Conservation (phyloP, 2,113 vertebrate species). For the Psammodynastes pulverulentus region DNA sequence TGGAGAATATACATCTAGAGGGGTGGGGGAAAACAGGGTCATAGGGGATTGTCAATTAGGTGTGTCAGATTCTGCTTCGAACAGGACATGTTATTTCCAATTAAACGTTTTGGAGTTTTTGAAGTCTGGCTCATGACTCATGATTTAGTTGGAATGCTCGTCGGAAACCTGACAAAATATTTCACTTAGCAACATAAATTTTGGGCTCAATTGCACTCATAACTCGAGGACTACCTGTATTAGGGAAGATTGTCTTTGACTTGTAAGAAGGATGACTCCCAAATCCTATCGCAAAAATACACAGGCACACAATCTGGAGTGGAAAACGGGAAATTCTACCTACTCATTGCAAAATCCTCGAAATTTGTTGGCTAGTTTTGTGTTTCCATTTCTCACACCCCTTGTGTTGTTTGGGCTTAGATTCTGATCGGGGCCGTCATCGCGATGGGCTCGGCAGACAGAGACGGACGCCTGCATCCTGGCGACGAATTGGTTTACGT, state of each 20-base stretch:
- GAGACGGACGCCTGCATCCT: constrained; percentile 91
- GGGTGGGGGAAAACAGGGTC: too few relatives aligned
- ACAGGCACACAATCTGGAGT: not conserved
- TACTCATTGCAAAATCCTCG: not conserved
- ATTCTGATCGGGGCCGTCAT: constrained; percentile 97
- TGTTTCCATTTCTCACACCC: not conserved
- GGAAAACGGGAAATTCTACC: not conserved
- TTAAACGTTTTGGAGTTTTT: too few relatives aligned
- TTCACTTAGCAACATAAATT: too few relatives aligned
- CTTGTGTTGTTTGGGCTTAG: constrained; percentile 65
- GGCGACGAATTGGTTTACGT: constrained; percentile 94
- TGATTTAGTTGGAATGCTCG: too few relatives aligned
- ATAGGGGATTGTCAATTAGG: too few relatives aligned
- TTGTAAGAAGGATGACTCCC: not conserved
- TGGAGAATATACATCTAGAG: too few relatives aligned
- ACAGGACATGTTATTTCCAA: too few relatives aligned
- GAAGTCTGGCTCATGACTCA: too few relatives aligned
- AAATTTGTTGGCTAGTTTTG: not conserved
- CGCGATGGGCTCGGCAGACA: constrained; percentile 93
- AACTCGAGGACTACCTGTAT: too few relatives aligned
- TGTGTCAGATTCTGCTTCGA: too few relatives aligned
- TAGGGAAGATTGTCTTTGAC: not conserved
- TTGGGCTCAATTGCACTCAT: too few relatives aligned
- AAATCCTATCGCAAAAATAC: not conserved
- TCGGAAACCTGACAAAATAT: too few relatives aligned